These are phyloP conservation scores for Nylanderia fulva DNA, from an alignment of 1,140 invertebrate genomes.

Conservation along the genomic window DNA sequence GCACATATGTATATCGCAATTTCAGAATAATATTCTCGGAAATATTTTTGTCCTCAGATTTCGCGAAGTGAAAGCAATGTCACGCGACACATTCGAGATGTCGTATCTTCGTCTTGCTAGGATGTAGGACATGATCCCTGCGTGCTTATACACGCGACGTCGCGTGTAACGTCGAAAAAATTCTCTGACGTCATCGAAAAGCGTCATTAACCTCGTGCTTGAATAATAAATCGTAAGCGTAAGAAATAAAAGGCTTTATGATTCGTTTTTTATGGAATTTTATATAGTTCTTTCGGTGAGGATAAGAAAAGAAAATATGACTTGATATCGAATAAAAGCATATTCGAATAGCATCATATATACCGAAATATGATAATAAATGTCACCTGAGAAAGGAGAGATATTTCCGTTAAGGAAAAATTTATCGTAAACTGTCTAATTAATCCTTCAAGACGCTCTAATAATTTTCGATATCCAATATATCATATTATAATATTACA, in stretches of 20 bases:
- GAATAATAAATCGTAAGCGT: conserved; percentile 49
- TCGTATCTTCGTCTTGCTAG: conserved; percentile 54
- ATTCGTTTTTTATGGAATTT: too few species aligned
- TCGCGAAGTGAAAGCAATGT: conserved; percentile 34
- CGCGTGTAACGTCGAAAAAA: conserved; percentile 67
- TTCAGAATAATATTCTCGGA: conserved; percentile 44
- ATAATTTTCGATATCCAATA: background rate
- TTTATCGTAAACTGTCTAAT: background rate
- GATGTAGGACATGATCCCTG: conserved; percentile 67
- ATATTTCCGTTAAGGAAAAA: background rate
- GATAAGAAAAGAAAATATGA: background rate
- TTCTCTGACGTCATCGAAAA: conserved; percentile 66
- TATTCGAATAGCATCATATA: background rate
- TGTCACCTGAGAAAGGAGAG: background rate
- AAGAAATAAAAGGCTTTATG: background rate
- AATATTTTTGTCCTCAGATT: conserved; percentile 32
- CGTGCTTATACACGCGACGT: conserved; percentile 69
- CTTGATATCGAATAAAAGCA: background rate
- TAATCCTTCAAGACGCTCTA: background rate
- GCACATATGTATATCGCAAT: conserved; percentile 10
- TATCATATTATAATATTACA: background rate
- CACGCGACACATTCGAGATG: conserved; percentile 43
- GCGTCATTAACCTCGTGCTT: conserved; percentile 69
- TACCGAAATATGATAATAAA: background rate
- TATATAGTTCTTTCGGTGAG: background rate